Evolutionary conservation across 2,888 invertebrate species (phyloP), one percentile per base, ranked within the genome.

Genomic region (Clostera curtula): DNA sequence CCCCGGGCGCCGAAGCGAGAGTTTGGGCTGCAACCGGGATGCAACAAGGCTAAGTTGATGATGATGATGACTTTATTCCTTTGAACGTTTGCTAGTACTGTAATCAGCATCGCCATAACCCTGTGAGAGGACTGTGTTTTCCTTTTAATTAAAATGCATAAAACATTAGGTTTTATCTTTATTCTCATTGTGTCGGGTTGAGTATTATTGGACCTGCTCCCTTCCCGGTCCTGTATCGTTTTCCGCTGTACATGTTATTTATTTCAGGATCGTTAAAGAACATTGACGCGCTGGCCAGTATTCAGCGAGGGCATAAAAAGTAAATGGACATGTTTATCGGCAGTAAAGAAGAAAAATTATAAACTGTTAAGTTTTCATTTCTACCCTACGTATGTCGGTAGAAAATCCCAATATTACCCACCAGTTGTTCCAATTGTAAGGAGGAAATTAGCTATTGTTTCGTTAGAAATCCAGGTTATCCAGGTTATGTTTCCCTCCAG

Each of bases 111-210:
- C 13, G 5, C 13, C 13, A 8, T 18, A n/a, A 18, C 9, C 13
- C 3, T 13, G 22, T 22, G 13, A 8, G 4, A 4, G 7, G 20
- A 40, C 37, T 39, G 34, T 28, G 40, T 38, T 31, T 26, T 37
- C 36, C 29, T 30, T 48, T 51, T 49, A 39, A 49, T 48, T 48
- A 43, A 51, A 48, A 43, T 43, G 41, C 34, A 48, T 52, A 48
- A 36, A 43, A 41, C 49, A 35, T 51, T 51, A 19, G 24, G 30
- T 48, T 48, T 48, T 44, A 49, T 49, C 34, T 49, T 48, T 36
- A 47, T 40, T 36, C 34, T 43, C 35, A 48, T 35, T 43, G 29
- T 34, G 32, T 31, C 23, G 29, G 26, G 27, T 27, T 24, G 30
- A 29, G 24, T 25, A 34, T 46, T 34, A 33, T 40, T 45, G 38